phyloP scores from a whole-genome alignment of 2,888 invertebrate genomes.

The Drosophila algonquin region DNA sequence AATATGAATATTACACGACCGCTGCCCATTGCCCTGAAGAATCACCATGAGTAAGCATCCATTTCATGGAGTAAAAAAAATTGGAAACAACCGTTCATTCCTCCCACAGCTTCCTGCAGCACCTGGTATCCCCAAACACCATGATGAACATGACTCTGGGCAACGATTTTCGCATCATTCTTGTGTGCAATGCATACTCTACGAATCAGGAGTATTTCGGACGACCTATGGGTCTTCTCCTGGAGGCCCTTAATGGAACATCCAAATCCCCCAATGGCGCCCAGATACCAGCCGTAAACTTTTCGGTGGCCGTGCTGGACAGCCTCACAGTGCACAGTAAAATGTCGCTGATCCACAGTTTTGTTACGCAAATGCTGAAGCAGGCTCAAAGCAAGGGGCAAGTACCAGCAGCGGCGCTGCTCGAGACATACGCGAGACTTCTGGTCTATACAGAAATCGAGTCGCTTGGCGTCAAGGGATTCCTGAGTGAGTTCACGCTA shows the following conservation, averaged over 20 bases:
- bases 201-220: constrained; percentile 96
- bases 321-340: constrained; percentile 97
- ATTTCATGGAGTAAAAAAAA: background rate
- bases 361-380: constrained; percentile 95
- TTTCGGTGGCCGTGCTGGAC: constrained; percentile 96
- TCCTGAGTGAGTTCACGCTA: constrained; percentile 88
- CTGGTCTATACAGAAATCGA: constrained; percentile 98
- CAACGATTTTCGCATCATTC: constrained; percentile 94
- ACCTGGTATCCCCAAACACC: constrained; percentile 90
- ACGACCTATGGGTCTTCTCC: constrained; percentile 95
- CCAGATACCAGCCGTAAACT: constrained; percentile 91
- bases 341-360: constrained; percentile 93
- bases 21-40: constrained; percentile 91
- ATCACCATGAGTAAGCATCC: constrained; percentile 89
- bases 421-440: constrained; percentile 96
- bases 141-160: constrained; percentile 91
- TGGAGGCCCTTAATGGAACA: constrained; percentile 92
- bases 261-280: constrained; percentile 86
- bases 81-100: constrained; percentile 42
- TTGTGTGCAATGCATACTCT: constrained; percentile 97
- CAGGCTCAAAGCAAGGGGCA: constrained; percentile 93
- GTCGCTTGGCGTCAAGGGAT: constrained; percentile 97
- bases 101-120: constrained; percentile 90
- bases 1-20: constrained; percentile 90
- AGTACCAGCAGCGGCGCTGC: constrained; percentile 94